A percentile compares a stretch with the other conserved stretches of the same genome.
These are phyloP conservation scores for Epinephelus coioides DNA, from an alignment of 2,797 vertebrate species.

Conservation along the genomic window DNA sequence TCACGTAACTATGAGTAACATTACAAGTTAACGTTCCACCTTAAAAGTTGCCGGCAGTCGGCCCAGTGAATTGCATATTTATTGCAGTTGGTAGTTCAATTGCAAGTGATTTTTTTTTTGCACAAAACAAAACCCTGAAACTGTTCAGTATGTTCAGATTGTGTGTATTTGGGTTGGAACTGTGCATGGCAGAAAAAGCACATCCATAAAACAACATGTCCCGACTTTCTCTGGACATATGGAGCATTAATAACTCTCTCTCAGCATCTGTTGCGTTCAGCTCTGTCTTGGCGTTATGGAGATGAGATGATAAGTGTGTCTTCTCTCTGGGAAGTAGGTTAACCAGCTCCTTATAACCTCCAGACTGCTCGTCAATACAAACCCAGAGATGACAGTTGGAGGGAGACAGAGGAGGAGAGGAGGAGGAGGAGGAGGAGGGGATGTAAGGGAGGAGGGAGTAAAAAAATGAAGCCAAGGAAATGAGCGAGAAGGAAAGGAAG, in stretches of 20 bases:
- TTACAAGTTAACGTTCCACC: too few species aligned
- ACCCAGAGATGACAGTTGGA: slow-evolving; percentile 53
- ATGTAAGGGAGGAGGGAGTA: slow-evolving; percentile 22
- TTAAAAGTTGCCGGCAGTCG: too few species aligned
- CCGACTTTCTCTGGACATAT: slow-evolving; percentile 54
- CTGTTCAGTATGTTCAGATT: too few species aligned
- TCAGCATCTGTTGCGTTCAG: slow-evolving; percentile 53
- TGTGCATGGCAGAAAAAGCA: slow-evolving; percentile 7
- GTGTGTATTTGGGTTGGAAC: neutral
- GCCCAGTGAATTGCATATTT: too few species aligned
- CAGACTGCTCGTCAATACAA: slow-evolving; percentile 43
- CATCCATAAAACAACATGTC: slow-evolving; percentile 3
- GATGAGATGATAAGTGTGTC: slow-evolving; percentile 51
- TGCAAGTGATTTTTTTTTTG: too few species aligned
- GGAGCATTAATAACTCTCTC: slow-evolving; percentile 49
- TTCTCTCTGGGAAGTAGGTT: slow-evolving; percentile 72
- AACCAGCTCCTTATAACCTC: slow-evolving; percentile 55
- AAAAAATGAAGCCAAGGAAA: slow-evolving; percentile 49
- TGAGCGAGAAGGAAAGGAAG: slow-evolving; percentile 30
- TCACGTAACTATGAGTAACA: too few species aligned
- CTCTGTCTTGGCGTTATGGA: slow-evolving; percentile 47
- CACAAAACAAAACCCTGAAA: too few species aligned
- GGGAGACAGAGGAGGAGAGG: slow-evolving; percentile 21
- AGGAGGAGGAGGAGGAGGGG: slow-evolving; percentile 5
- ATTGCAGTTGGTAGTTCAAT: too few species aligned